These are phyloP conservation scores for Parasteatoda tepidariorum DNA, from an alignment of 1,140 invertebrate species.

Conservation along the genomic window DNA sequence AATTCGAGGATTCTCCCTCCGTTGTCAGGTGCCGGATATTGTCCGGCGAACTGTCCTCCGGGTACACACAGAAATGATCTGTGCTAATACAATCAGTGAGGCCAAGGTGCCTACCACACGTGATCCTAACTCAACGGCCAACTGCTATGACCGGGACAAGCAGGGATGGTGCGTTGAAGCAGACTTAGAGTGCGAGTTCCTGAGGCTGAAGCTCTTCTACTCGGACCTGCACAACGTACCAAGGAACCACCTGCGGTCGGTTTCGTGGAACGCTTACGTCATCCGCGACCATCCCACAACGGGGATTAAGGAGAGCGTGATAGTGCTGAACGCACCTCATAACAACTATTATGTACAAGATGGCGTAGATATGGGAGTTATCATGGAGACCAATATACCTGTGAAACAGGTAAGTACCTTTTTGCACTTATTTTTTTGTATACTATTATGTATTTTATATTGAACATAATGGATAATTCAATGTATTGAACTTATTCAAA, in stretches of 20 bases:
- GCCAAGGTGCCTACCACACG: conserved; percentile 70
- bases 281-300: conserved; percentile 67
- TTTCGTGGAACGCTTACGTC: conserved; percentile 84
- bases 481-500: too few species aligned
- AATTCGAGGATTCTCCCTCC: conserved; percentile 80
- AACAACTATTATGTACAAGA: conserved; percentile 88
- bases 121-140: conserved; percentile 69
- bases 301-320: conserved; percentile 68
- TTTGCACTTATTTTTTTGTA: too few species aligned
- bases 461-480: too few species aligned
- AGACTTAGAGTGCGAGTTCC: conserved; percentile 81
- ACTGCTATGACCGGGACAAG: conserved; percentile 87
- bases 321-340: conserved; percentile 80
- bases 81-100: conserved; percentile 81
- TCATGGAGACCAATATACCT: conserved; percentile 84
- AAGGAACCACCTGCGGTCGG: conserved; percentile 80
- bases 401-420: conserved; percentile 83
- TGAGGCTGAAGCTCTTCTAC: conserved; percentile 80
- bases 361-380: conserved; percentile 82
- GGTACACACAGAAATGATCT: conserved; percentile 80
- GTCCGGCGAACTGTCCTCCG: conserved; percentile 69
- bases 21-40: conserved; percentile 73
- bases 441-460: too few species aligned
- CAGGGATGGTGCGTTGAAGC: conserved; percentile 85
- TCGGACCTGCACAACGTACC: conserved; percentile 89